A percentile compares a stretch with the other conserved stretches of the same genome.
These are phyloP conservation scores for Planococcus citri DNA, from an alignment of 1,140 invertebrate genomes.

Conservation along the genomic window DNA sequence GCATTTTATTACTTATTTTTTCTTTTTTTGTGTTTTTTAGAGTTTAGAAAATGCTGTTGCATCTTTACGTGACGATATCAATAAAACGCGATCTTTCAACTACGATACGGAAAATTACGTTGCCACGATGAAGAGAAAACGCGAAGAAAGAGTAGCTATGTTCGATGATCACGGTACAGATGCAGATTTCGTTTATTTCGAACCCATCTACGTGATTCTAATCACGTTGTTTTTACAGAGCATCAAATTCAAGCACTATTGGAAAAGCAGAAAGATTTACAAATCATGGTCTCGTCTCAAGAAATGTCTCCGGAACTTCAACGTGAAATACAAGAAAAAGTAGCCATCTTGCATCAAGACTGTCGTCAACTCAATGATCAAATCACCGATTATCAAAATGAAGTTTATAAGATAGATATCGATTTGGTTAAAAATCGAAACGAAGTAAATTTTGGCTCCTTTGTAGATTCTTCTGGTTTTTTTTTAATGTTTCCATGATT, in stretches of 20 bases:
- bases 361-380: neutral
- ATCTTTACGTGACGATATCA: neutral
- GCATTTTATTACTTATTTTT: neutral
- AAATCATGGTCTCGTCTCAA: neutral
- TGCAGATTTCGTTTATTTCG: neutral
- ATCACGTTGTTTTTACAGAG: too few species aligned
- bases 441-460: neutral
- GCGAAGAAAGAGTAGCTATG: neutral
- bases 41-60: neutral
- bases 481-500: neutral
- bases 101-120: neutral
- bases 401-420: neutral
- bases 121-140: neutral
- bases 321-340: neutral
- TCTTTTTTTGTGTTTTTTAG: conserved; percentile 9
- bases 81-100: neutral
- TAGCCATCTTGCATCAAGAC: neutral
- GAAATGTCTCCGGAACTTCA: neutral
- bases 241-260: too few species aligned
- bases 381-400: neutral
- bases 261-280: neutral
- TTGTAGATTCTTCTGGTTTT: neutral
- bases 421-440: neutral
- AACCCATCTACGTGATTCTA: too few species aligned
- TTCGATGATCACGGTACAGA: neutral